Conservation (phyloP, 2,888 invertebrate species). For the Stenoptilia bipunctidactyla region DNA sequence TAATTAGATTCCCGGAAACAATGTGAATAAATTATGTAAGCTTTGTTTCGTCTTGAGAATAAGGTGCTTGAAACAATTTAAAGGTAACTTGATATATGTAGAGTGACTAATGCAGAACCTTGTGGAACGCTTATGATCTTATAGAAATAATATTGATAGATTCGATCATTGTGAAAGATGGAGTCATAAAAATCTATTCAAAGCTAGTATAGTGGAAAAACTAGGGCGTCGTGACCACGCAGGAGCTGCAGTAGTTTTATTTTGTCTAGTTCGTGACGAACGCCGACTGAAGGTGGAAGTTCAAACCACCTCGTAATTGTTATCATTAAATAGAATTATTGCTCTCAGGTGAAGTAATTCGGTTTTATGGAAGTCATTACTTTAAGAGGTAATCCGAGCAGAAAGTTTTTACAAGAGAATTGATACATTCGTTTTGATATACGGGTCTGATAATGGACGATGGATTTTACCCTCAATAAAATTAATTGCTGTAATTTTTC, state of each 20-base stretch:
- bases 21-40: slow-evolving; percentile 36
- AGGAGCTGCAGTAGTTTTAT: slow-evolving; percentile 25
- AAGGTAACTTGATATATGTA: slow-evolving; percentile 16
- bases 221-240: slow-evolving; percentile 42
- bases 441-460: too few relatives aligned
- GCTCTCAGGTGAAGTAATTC: slow-evolving; percentile 17
- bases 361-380: too few relatives aligned
- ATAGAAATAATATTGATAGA: slow-evolving; percentile 16
- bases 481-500: too few relatives aligned
- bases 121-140: slow-evolving; percentile 20
- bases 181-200: not conserved
- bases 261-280: slow-evolving; percentile 35
- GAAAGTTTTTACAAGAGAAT: too few relatives aligned
- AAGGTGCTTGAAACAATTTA: slow-evolving; percentile 29
- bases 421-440: too few relatives aligned
- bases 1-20: slow-evolving; percentile 25
- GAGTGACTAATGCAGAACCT: slow-evolving; percentile 22
- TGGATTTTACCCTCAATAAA: too few relatives aligned
- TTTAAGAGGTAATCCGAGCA: too few relatives aligned
- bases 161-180: slow-evolving; percentile 16
- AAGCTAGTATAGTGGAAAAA: slow-evolving; percentile 23
- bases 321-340: slow-evolving; percentile 35
- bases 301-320: slow-evolving; percentile 33
- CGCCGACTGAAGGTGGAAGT: slow-evolving; percentile 37
- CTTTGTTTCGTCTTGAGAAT: slow-evolving; percentile 27